Evolutionary conservation across 2,888 invertebrate genomes (phyloP).

Genomic region (Pseudolycoriella hygida): DNA sequence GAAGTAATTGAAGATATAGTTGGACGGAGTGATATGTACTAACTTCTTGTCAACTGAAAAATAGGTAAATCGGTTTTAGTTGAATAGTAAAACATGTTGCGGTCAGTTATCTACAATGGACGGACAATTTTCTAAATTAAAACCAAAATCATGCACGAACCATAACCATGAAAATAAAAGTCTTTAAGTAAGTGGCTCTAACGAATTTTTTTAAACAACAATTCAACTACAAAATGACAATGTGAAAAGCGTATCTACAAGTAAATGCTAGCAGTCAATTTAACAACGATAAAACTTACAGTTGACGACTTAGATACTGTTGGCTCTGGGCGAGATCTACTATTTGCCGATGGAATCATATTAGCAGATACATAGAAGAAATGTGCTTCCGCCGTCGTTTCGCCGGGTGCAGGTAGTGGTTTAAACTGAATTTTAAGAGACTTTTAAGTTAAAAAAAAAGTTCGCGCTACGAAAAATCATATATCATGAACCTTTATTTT

Average conservation of each 20-base stretch:
- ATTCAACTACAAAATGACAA: neutral
- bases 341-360: slow-evolving; percentile 15
- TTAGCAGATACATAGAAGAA: slow-evolving; percentile 60
- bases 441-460: neutral
- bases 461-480: neutral
- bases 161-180: too few species aligned
- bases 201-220: too few species aligned
- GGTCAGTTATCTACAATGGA: too few species aligned
- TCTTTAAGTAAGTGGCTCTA: too few species aligned
- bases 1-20: too few species aligned
- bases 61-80: too few species aligned
- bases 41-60: too few species aligned
- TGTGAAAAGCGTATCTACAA: neutral
- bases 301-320: slow-evolving; percentile 1
- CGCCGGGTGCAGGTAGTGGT: slow-evolving; percentile 25
- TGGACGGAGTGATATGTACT: too few species aligned
- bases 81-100: too few species aligned
- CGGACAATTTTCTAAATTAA: too few species aligned
- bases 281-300: slow-evolving; percentile 4
- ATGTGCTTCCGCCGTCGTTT: slow-evolving; percentile 64
- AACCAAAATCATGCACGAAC: too few species aligned
- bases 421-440: slow-evolving; percentile 17
- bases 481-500: slow-evolving; percentile 47
- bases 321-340: neutral
- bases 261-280: neutral